Base-by-base conservation (phyloP, 2,797 vertebrate genomes). In the Odontamblyopus rebecca region DNA sequence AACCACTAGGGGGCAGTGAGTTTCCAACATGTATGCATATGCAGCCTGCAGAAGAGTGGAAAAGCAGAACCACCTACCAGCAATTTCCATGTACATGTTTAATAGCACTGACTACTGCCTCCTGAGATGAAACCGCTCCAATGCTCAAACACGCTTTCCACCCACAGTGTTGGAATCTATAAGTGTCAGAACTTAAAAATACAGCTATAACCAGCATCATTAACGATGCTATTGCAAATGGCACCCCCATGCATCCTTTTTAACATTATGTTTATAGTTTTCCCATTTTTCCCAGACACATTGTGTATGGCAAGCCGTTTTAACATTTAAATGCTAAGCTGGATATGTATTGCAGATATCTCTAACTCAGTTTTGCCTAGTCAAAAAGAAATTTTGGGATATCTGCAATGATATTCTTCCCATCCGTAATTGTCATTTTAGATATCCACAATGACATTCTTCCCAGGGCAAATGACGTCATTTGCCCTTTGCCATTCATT, bases 1-100 rank as follows among this genome's bases (percentile, higher is more conserved):
- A 0, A 64, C 87, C 93, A 93, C 91, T 89, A 77, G 93, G 85
- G 91, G 93, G 88, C 93, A 92, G 82, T 93, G 79, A 82, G 86
- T 83, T 89, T 85, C 89, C 71, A 86, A 86, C 76, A 62, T 87
- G 76, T 27, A 57, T 85, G 35, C 59, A 30, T 68, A 65, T 29
- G 61, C 69, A 72, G 73, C 69, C 80, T 78, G 12, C 6, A 41
- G 64, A 82, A 81, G 73, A 73, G 72, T 68, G 78, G 75, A 70
- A 72, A 84, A 84, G 83, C 87, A 81, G 77, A 88, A 88, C 90
- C 92, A 82, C 91, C 89, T 89, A 89, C 89, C 77, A 83, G 76
- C 67, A 83, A 84, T 88, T 88, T 86, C 76, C 84, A 89, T 91
- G 84, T 89, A 88, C 87, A 92, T 86, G 82, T 87, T 82, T 87